Conservation (phyloP, 1,140 invertebrate species). For the Aphelenchoides avenae region DNA sequence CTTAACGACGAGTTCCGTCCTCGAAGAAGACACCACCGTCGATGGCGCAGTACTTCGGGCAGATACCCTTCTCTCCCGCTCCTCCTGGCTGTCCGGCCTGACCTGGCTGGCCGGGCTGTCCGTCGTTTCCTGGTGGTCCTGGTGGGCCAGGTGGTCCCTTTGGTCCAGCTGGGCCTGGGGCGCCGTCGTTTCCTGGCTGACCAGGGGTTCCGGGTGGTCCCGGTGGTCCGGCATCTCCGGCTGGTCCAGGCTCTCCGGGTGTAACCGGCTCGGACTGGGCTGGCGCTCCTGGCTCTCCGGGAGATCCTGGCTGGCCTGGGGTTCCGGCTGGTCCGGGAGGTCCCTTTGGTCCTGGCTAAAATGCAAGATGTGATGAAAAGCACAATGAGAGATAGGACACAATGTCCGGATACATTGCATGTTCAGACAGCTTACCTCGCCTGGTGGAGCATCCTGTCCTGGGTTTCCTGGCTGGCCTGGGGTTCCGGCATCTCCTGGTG, state of each 20-base stretch:
- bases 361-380: too few species aligned
- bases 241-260: conserved; percentile 25
- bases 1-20: conserved; percentile 36
- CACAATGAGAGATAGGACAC: too few species aligned
- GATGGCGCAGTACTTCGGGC: conserved; percentile 45
- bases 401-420: too few species aligned
- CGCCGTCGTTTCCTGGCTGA: conserved; percentile 20
- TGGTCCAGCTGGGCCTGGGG: conserved; percentile 22
- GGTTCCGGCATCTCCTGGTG: conserved; percentile 20
- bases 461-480: conserved; percentile 24
- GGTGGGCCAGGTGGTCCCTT: conserved; percentile 32
- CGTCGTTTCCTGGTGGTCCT: conserved; percentile 35
- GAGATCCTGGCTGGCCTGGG: conserved; percentile 24
- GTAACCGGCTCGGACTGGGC: conserved; percentile 27
- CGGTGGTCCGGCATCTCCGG: conserved; percentile 21
- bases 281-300: conserved; percentile 18
- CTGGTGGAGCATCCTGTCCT: conserved; percentile 26
- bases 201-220: conserved; percentile 23
- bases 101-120: conserved; percentile 31
- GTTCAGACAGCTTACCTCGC: too few species aligned
- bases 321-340: conserved; percentile 26
- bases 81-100: conserved; percentile 31
- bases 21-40: conserved; percentile 46
- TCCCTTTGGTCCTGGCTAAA: conserved; percentile 32
- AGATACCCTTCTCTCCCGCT: conserved; percentile 42